Percentiles rank a stretch among this genome's conserved stretches.
Evolutionary conservation across 2,888 invertebrate genomes (phyloP).

Genomic region (Cancer borealis): DNA sequence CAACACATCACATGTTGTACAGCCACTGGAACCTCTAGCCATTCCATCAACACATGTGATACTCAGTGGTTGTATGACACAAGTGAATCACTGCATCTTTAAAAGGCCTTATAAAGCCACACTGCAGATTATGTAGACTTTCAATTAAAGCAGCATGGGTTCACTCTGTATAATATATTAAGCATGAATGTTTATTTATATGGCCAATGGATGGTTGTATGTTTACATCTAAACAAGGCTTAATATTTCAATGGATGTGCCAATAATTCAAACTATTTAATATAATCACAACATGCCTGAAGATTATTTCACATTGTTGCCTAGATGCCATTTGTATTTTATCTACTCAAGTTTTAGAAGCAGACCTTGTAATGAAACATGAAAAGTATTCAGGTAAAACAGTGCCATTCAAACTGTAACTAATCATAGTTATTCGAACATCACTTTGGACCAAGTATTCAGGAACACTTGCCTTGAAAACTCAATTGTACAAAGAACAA

Average conservation of each 20-base stretch:
- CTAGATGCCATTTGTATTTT: conserved; percentile 13
- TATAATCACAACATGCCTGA: background rate
- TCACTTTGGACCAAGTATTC: background rate
- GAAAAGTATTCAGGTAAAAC: background rate
- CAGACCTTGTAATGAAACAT: background rate
- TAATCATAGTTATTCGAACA: background rate
- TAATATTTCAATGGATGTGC: background rate
- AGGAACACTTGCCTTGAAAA: background rate
- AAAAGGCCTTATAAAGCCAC: background rate
- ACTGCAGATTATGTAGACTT: background rate
- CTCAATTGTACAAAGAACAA: background rate
- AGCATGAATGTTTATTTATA: conserved; percentile 37
- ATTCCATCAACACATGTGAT: background rate
- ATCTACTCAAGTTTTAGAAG: background rate
- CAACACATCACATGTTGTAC: background rate
- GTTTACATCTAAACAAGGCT: background rate
- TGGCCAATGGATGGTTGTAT: conserved; percentile 17
- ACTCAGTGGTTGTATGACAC: background rate
- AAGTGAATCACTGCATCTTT: background rate
- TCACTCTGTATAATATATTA: background rate
- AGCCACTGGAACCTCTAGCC: background rate
- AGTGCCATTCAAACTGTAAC: background rate
- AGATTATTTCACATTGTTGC: background rate
- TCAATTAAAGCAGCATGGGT: conserved; percentile 26
- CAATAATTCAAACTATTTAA: background rate